phyloP scores from a whole-genome alignment of 2,888 invertebrate species.

The Lasius platythorax region DNA sequence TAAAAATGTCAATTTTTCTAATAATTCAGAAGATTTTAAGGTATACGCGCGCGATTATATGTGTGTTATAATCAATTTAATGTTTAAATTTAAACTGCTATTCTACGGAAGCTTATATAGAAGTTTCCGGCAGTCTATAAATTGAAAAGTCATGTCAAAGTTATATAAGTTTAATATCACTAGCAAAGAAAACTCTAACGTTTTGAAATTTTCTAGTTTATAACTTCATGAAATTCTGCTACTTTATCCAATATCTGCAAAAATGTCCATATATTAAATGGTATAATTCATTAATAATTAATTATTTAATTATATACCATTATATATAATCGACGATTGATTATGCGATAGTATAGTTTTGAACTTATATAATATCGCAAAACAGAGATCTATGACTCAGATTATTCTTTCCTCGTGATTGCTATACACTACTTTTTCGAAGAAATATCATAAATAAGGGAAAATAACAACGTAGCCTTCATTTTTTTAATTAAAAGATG shows the following conservation, averaged over 20 bases:
- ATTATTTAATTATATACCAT: neutral
- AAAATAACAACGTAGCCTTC: neutral
- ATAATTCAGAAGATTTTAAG: neutral
- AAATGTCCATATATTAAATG: neutral
- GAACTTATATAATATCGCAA: neutral
- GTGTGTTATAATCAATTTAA: no score
- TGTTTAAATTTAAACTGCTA: conserved; percentile 37
- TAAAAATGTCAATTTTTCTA: neutral
- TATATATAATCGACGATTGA: neutral
- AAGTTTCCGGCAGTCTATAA: conserved; percentile 42
- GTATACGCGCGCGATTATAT: neutral
- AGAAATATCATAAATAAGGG: neutral
- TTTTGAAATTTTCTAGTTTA: neutral
- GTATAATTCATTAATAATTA: neutral
- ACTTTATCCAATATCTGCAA: neutral
- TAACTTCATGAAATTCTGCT: neutral
- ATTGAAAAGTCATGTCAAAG: conserved; percentile 35
- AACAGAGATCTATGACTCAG: no score
- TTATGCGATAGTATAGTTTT: neutral
- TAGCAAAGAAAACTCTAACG: conserved; percentile 3
- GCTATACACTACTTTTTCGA: neutral
- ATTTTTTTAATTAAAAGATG: neutral
- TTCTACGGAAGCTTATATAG: conserved; percentile 3
- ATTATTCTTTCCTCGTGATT: no score
- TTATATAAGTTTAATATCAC: conserved; percentile 40